Base-by-base conservation (phyloP, 2,113 vertebrate genomes). In the Siniperca knerii region DNA sequence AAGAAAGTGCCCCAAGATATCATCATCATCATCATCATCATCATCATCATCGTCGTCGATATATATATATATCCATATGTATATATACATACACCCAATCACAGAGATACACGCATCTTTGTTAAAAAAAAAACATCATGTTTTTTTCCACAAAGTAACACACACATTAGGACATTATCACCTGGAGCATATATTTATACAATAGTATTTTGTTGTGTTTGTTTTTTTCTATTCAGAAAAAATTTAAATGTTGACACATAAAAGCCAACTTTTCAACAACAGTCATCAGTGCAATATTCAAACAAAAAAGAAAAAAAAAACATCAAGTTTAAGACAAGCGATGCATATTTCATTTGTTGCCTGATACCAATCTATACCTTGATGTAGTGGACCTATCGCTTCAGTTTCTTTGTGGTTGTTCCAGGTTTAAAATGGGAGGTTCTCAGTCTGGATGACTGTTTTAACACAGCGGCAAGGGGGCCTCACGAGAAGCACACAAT, bases 231-330 rank as follows among this genome's bases (percentile, higher is more conserved):
- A 86, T 83, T 95, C 87, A 95, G 93, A 94, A 93, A 95, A 92
- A 91, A 93, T 86, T 85, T 18, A 90, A 95, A 94, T 94, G 92
- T 95, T 93, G 95, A 93, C 92, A 86, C 94, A 94, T 85, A 94
- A 92, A 94, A 94, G 94, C 92, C 94, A 93, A 96, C 93, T 77
- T 93, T 92, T 94, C 90, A 95, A 94, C 90, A 95, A 96, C 94
- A 96, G 95, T 94, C 94, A 96, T 97, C 97, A 98, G 97, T 98
- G 98, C 97, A 98, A 97, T 93, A 96, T 96, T 94, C 92, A 87
- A 93, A 93, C 25, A 64, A 96, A 95, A 92, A 90, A 94, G 91
- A 92, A 94, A 75, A 68, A 93, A 91, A 75, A 70, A 94, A 87
- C 90, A 96, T 97, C 92, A 95, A 95, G 96, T 97, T 96, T 96